A percentile compares a stretch with the other conserved stretches of the same genome.
These are phyloP conservation scores for Drosophila sp. DNA, from an alignment of 1,140 invertebrate genomes.

Conservation along the genomic window DNA sequence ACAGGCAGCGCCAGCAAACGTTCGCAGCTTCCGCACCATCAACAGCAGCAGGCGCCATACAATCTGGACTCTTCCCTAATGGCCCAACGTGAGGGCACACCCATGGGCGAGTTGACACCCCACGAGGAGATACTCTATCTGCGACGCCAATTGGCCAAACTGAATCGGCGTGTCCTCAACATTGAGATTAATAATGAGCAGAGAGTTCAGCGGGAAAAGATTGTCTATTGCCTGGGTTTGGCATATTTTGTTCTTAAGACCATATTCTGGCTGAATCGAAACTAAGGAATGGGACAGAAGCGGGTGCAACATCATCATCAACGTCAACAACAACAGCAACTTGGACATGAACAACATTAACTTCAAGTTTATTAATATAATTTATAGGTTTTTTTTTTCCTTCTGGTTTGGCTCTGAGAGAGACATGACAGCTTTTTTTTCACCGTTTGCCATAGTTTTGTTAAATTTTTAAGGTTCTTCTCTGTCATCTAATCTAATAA, in stretches of 20 bases:
- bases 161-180: conserved; percentile 92
- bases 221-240: conserved; percentile 91
- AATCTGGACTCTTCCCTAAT: conserved; percentile 71
- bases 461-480: conserved; percentile 8
- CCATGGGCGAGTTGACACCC: conserved; percentile 87
- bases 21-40: conserved; percentile 50
- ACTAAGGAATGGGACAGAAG: conserved; percentile 79
- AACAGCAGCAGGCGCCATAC: conserved; percentile 27
- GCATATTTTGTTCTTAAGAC: conserved; percentile 93
- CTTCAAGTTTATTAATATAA: conserved; percentile 24
- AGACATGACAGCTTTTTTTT: conserved; percentile 37
- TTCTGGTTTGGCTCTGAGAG: conserved; percentile 54
- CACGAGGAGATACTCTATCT: conserved; percentile 92
- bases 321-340: conserved; percentile 7
- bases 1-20: conserved; percentile 77
- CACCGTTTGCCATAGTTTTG: conserved; percentile 61
- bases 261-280: conserved; percentile 91
- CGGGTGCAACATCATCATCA: neutral
- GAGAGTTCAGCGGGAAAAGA: conserved; percentile 91
- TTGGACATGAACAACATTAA: conserved; percentile 38
- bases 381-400: conserved; percentile 20
- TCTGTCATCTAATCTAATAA: conserved; percentile 68
- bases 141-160: conserved; percentile 91
- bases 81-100: conserved; percentile 86
- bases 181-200: conserved; percentile 92